Percentiles rank a stretch among this genome's conserved stretches.
These are phyloP conservation scores for Etheostoma cragini DNA, from an alignment of 2,113 vertebrate species.

Conservation along the genomic window DNA sequence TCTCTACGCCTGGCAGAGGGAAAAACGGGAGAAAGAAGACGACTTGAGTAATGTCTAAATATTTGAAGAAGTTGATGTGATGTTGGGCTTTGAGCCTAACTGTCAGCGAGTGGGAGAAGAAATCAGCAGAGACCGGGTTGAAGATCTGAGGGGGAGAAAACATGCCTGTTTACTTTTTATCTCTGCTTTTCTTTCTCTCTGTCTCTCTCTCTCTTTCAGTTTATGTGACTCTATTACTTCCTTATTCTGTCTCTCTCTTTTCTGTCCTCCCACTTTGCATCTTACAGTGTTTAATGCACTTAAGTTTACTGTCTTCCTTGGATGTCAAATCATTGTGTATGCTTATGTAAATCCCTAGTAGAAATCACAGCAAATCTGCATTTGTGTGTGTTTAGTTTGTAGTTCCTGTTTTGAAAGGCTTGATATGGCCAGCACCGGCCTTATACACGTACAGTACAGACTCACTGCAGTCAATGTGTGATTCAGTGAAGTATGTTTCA, in stretches of 20 bases:
- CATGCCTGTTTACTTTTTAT: slow-evolving; percentile 71
- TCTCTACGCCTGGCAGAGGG: slow-evolving; percentile 39
- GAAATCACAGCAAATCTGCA: neutral
- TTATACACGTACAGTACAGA: neutral
- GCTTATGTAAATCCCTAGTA: neutral
- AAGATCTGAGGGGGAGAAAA: slow-evolving; percentile 71
- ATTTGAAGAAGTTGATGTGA: slow-evolving; percentile 79
- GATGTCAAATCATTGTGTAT: neutral
- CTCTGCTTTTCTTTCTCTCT: slow-evolving; percentile 31
- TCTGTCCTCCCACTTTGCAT: slow-evolving; percentile 45
- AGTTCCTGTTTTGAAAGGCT: slow-evolving; percentile 3
- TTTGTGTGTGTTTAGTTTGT: neutral
- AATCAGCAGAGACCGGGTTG: slow-evolving; percentile 73
- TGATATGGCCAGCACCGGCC: neutral
- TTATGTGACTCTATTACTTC: slow-evolving; percentile 26
- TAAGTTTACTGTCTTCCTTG: slow-evolving; percentile 4
- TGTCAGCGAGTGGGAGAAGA: slow-evolving; percentile 70
- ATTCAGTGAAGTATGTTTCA: slow-evolving; percentile 26
- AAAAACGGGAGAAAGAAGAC: slow-evolving; percentile 49
- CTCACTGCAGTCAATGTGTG: slow-evolving; percentile 9
- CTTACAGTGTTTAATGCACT: slow-evolving; percentile 11
- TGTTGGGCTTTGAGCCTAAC: slow-evolving; percentile 72
- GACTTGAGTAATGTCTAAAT: slow-evolving; percentile 77
- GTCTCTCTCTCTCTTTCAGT: slow-evolving; percentile 10
- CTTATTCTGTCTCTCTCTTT: slow-evolving; percentile 6